Evolutionary conservation across 2,113 vertebrate genomes (phyloP).

Genomic region (Spheniscus mendiculus): DNA sequence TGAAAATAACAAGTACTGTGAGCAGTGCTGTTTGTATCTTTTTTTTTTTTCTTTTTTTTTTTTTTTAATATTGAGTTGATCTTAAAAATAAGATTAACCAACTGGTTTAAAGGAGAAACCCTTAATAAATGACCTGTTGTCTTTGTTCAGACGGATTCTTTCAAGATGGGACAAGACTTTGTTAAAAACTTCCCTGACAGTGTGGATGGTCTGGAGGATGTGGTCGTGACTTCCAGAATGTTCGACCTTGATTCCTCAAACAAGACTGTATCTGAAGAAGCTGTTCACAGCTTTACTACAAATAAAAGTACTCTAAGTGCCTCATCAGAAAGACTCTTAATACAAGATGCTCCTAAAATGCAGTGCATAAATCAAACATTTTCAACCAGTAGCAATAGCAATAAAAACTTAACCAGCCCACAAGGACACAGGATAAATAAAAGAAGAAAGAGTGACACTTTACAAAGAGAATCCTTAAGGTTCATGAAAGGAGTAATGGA

Average conservation of each 20-base stretch:
- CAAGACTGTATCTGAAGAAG: constrained; percentile 30
- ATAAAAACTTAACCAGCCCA: constrained; percentile 7
- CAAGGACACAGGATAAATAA: constrained; percentile 26
- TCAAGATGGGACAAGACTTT: constrained; percentile 89
- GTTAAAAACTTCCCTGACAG: constrained; percentile 75
- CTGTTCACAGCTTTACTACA: constrained; percentile 54
- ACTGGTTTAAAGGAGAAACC: neutral
- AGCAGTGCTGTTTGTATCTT: neutral
- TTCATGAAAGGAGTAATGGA: constrained; percentile 99
- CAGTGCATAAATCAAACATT: constrained; percentile 70
- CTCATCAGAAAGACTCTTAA: constrained; percentile 62
- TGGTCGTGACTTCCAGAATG: constrained; percentile 73
- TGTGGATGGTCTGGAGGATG: constrained; percentile 70
- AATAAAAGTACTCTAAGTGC: constrained; percentile 47
- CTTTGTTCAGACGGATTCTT: constrained; percentile 88
- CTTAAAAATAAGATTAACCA: neutral
- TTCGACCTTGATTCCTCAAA: constrained; percentile 61
- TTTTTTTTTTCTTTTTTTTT: neutral
- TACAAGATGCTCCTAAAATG: constrained; percentile 64
- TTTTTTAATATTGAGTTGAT: neutral
- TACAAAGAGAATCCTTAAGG: constrained; percentile 87
- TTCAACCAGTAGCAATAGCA: constrained; percentile 70
- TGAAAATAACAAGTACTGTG: neutral
- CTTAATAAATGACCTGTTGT: neutral
- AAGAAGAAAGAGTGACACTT: constrained; percentile 69